phyloP scores from a whole-genome alignment of 1,140 invertebrate genomes.

The Calliopsis andreniformis region DNA sequence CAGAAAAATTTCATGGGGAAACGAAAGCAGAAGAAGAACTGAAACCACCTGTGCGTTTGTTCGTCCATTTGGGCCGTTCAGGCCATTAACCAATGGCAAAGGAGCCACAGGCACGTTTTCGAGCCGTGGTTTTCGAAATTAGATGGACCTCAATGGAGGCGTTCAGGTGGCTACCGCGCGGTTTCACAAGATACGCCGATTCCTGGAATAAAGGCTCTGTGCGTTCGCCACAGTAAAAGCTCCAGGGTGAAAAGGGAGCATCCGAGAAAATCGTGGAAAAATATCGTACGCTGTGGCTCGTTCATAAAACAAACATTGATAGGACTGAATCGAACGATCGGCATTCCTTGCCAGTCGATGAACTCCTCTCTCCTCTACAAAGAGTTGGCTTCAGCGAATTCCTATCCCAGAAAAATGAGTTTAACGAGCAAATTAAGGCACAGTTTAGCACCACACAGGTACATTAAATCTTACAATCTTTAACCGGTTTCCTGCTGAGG shows the following conservation, averaged over 20 bases:
- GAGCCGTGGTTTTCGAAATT: constrained; percentile 26
- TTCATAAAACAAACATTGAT: background rate
- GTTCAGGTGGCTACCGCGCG: constrained; percentile 15
- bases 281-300: constrained; percentile 14
- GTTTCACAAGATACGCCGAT: constrained; percentile 23
- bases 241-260: background rate
- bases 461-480: background rate
- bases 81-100: constrained; percentile 17
- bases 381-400: background rate
- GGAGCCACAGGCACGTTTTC: constrained; percentile 25
- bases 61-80: constrained; percentile 3
- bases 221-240: constrained; percentile 29
- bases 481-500: too few relatives aligned
- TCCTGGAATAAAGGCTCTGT: background rate
- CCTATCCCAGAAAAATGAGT: background rate
- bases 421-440: background rate
- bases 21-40: background rate
- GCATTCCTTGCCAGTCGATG: background rate
- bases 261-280: constrained; percentile 29
- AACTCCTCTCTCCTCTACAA: too few relatives aligned
- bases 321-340: constrained; percentile 2
- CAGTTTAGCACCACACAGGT: background rate
- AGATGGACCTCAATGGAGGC: constrained; percentile 25
- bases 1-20: background rate
- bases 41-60: constrained; percentile 7